Conservation (phyloP, 2,113 vertebrate species). For the Ranitomeya imitator region DNA sequence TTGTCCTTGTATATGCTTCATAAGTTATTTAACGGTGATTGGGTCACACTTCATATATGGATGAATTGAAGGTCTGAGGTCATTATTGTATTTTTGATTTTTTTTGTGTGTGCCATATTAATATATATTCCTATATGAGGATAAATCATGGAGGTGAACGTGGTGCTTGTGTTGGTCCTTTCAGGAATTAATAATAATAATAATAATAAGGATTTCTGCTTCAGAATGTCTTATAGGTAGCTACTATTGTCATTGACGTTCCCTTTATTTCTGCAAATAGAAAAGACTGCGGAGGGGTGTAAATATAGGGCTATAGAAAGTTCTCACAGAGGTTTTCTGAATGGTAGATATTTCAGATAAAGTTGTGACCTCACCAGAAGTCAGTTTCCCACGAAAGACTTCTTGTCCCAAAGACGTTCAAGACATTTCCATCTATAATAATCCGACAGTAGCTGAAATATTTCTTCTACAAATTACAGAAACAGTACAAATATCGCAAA, state of each 20-base stretch:
- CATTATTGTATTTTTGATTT: neutral
- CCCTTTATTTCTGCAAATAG: no score
- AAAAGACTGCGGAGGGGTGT: neutral
- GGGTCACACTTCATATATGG: neutral
- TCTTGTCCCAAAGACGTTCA: neutral
- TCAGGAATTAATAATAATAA: neutral
- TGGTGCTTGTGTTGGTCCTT: neutral
- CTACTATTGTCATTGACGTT: no score
- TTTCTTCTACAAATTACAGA: neutral
- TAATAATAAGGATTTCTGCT: neutral
- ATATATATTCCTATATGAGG: neutral
- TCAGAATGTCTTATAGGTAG: neutral
- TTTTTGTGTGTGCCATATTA: no score
- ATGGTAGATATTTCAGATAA: neutral
- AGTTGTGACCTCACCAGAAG: neutral
- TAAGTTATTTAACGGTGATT: neutral
- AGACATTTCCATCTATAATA: neutral
- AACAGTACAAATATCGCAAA: neutral
- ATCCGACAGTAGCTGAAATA: neutral
- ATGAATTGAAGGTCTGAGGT: neutral
- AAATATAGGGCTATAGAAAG: neutral
- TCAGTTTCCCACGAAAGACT: neutral
- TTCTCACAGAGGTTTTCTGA: neutral
- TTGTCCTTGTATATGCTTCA: neutral
- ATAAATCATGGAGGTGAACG: neutral